Evolutionary conservation across 2,888 invertebrate species (phyloP).

Genomic region (Archips xylosteana): DNA sequence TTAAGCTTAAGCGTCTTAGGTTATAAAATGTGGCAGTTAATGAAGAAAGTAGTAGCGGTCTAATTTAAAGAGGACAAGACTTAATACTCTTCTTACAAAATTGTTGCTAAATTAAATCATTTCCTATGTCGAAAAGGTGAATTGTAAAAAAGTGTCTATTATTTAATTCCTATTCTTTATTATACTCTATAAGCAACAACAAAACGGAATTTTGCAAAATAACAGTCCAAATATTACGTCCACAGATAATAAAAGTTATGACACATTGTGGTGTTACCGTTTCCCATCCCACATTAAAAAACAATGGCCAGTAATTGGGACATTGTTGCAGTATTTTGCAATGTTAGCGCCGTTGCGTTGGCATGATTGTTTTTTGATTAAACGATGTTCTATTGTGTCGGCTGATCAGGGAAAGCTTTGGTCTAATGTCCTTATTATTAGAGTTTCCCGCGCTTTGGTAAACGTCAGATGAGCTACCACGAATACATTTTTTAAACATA

Average conservation of each 20-base stretch:
- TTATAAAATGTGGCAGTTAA: no score
- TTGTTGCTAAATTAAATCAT: no score
- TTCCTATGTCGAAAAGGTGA: no score
- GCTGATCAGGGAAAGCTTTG: slow-evolving; percentile 15
- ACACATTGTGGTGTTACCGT: slow-evolving; percentile 18
- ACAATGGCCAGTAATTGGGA: slow-evolving; percentile 38
- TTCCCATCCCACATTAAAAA: slow-evolving; percentile 42
- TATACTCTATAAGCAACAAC: neutral
- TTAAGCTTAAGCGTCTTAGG: no score
- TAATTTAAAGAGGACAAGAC: no score
- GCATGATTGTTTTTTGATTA: slow-evolving; percentile 24
- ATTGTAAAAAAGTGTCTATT: no score
- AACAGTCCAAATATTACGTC: slow-evolving; percentile 14
- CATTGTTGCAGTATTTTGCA: slow-evolving; percentile 23
- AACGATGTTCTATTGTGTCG: slow-evolving; percentile 22
- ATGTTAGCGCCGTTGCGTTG: slow-evolving; percentile 22
- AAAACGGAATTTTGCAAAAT: neutral
- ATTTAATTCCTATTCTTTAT: neutral
- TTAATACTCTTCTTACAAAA: no score
- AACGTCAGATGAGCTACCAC: neutral
- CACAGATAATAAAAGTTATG: slow-evolving; percentile 21
- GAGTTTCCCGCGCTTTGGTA: slow-evolving; percentile 2
- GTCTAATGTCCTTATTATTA: neutral
- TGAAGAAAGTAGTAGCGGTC: no score
- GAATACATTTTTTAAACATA: no score